Conservation (phyloP, 2,888 invertebrate genomes). For the Caenorhabditis auriculariae region DNA sequence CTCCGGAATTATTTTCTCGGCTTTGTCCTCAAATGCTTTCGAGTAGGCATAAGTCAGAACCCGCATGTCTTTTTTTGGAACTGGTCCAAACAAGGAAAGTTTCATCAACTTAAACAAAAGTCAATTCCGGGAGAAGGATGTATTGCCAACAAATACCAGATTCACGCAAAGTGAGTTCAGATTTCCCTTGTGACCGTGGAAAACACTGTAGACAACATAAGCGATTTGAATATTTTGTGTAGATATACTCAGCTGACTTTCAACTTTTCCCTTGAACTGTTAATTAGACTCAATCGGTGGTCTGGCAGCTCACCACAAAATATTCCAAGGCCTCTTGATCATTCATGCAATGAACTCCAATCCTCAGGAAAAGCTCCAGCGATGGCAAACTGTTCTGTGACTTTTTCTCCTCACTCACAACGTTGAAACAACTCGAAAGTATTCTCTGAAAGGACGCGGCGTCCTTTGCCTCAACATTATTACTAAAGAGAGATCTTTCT, state of each 20-base stretch:
- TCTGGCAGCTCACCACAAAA: background rate
- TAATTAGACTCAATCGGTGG: no score
- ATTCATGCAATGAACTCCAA: constrained; percentile 7
- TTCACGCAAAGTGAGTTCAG: constrained; percentile 18
- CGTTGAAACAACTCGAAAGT: constrained; percentile 8
- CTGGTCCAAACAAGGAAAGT: constrained; percentile 41
- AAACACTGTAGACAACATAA: constrained; percentile 24
- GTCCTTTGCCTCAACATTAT: background rate
- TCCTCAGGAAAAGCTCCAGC: constrained; percentile 21
- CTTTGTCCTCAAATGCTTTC: constrained; percentile 12
- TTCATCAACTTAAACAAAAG: constrained; percentile 20
- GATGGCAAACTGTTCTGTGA: constrained; percentile 39
- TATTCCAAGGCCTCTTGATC: background rate
- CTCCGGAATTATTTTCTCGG: background rate
- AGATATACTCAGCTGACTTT: constrained; percentile 20
- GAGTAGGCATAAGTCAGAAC: constrained; percentile 14
- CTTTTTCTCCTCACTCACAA: constrained; percentile 47
- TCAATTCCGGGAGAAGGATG: background rate
- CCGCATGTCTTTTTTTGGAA: constrained; percentile 43
- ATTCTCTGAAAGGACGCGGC: no score
- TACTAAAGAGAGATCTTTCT: no score
- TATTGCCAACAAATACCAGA: constrained; percentile 1
- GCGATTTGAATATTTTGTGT: constrained; percentile 30
- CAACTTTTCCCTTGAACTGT: no score
- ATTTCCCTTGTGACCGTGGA: constrained; percentile 9